These are phyloP conservation scores for Morpho helenor DNA, from an alignment of 2,888 invertebrate genomes.

Conservation along the genomic window DNA sequence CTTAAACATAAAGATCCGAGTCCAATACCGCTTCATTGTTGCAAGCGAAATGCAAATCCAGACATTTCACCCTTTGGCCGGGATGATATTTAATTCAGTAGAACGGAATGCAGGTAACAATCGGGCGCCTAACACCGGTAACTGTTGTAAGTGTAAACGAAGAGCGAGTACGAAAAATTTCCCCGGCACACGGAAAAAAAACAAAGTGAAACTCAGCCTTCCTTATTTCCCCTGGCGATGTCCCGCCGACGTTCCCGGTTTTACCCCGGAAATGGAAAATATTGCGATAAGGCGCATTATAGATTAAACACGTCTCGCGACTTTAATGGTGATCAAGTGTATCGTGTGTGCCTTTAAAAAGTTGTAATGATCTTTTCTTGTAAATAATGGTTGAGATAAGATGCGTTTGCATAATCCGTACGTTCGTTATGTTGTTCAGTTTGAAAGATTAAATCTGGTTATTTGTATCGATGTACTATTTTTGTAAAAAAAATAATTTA, in stretches of 20 bases:
- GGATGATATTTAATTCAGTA: conserved; percentile 71
- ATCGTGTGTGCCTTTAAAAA: conserved; percentile 50
- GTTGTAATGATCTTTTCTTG: conserved; percentile 51
- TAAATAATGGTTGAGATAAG: conserved; percentile 56
- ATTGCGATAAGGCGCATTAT: conserved; percentile 79
- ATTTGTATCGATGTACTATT: neutral
- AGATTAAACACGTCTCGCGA: conserved; percentile 71
- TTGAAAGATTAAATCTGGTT: neutral
- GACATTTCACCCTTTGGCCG: conserved; percentile 71
- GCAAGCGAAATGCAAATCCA: conserved; percentile 73
- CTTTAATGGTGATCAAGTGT: conserved; percentile 68
- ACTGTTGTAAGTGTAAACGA: conserved; percentile 76
- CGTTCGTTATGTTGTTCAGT: conserved; percentile 4
- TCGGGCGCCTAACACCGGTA: conserved; percentile 62
- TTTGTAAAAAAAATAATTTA: too few relatives aligned
- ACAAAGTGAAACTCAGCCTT: conserved; percentile 76
- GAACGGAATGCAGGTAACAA: conserved; percentile 66
- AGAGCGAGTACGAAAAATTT: conserved; percentile 70
- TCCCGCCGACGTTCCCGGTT: conserved; percentile 58
- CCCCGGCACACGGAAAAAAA: conserved; percentile 50
- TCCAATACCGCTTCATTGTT: conserved; percentile 59
- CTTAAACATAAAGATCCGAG: conserved; percentile 47
- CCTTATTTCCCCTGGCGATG: conserved; percentile 77
- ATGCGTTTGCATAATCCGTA: conserved; percentile 44
- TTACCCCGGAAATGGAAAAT: conserved; percentile 76